Base-by-base conservation (phyloP, 1,140 invertebrate species). In the Pachyrhynchus sulphureomaculatus region DNA sequence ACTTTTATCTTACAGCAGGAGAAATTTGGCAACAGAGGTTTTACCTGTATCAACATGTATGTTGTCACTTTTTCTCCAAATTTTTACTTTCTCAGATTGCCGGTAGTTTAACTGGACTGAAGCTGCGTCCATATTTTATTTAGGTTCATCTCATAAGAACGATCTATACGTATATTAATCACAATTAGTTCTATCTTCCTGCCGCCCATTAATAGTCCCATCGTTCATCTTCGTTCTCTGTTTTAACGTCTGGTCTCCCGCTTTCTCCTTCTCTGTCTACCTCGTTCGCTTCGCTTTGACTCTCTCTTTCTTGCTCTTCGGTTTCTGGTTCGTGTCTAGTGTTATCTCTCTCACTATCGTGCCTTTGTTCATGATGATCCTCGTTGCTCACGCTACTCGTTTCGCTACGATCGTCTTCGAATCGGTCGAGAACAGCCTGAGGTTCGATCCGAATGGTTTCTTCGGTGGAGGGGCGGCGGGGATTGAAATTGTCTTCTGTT, bases 381-480 rank as follows among this genome's bases (percentile, higher is more conserved):
- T 80, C 78, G 66, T 80, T 75, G 12, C 74, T 78, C 3, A 81
- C 78, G 2, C 77, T 77, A 10, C 82, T 81, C 0, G 82, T 71
- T 54, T 84, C 84, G 23, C 81, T 82, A 42, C 79, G 76, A 3
- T 78, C 80, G 56, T 84, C 83, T n/a, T 83, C 82, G 63, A 79
- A 83, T 64, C 81, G 72, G 56, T 85, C 83, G 47, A 80, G 75
- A 1, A 86, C 87, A 0, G 86, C 84, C 1, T 86, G 86, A 0
- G 87, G 87, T 74, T 89, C 88, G 32, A 89, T 83, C 18, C 85
- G 79, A 36, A 89, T 81, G 0, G 87, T 89, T 71, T 88, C 84
- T 71, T 87, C 86, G 6, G 82, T 72, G 49, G 84, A 83, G 13
- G 84, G 77, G 60, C 82, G 78, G 4, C 85, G 52, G 3, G 57